A percentile compares a stretch with the other conserved stretches of the same genome.
phyloP scores from a whole-genome alignment of 2,113 vertebrate genomes.

The Erinaceus europaeus region DNA sequence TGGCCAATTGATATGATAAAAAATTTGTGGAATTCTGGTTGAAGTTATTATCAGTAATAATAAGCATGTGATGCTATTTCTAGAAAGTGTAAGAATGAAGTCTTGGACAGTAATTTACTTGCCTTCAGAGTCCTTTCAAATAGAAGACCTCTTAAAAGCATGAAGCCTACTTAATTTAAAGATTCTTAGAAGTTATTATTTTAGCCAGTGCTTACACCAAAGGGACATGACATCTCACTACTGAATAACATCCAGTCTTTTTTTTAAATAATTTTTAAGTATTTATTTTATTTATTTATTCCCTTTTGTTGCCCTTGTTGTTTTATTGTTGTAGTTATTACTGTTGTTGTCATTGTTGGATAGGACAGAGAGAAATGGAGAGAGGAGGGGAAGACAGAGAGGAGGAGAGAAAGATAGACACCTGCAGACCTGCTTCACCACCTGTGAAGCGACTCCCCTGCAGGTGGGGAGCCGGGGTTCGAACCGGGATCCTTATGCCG shows the following conservation, averaged over 20 bases:
- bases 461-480: too few relatives aligned
- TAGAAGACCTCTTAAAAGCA: slow-evolving; percentile 68
- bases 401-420: too few relatives aligned
- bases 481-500: too few relatives aligned
- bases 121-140: slow-evolving; percentile 51
- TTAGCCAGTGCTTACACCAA: slow-evolving; percentile 47
- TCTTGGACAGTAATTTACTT: slow-evolving; percentile 65
- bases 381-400: too few relatives aligned
- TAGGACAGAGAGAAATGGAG: too few relatives aligned
- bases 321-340: too few relatives aligned
- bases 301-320: too few relatives aligned
- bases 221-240: slow-evolving; percentile 6
- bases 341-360: too few relatives aligned
- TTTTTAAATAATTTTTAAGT: too few relatives aligned
- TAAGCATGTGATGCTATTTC: not conserved
- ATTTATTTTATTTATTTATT: too few relatives aligned
- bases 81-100: slow-evolving; percentile 52
- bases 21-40: slow-evolving; percentile 7
- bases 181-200: slow-evolving; percentile 67
- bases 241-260: not conserved
- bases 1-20: not conserved
- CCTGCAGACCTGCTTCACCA: too few relatives aligned
- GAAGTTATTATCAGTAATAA: slow-evolving; percentile 3
- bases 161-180: slow-evolving; percentile 55
- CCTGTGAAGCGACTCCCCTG: too few relatives aligned